Evolutionary conservation across 1,140 invertebrate species (phyloP).

Genomic region (Ceratitis capitata): DNA sequence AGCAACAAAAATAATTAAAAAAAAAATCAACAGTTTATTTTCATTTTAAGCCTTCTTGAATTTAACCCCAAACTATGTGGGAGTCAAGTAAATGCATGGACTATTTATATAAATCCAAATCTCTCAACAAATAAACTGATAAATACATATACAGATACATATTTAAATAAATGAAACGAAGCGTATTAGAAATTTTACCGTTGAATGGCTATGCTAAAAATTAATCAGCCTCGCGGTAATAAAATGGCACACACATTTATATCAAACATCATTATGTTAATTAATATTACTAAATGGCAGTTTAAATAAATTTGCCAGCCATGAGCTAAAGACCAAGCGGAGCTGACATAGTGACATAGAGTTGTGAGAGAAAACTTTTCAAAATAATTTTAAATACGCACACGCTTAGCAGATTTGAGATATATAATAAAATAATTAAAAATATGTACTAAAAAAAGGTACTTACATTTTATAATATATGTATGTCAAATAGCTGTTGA

Average conservation of each 20-base stretch:
- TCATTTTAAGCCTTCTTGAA: too few species aligned
- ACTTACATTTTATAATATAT: background rate
- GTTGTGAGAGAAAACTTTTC: too few species aligned
- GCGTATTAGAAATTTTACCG: background rate
- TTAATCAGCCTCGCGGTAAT: background rate
- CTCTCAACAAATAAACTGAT: too few species aligned
- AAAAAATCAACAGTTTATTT: too few species aligned
- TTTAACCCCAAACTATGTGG: too few species aligned
- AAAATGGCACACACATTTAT: background rate
- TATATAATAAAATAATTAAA: background rate
- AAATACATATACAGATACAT: background rate
- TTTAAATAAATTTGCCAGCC: background rate
- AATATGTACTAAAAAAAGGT: background rate
- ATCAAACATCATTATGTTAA: background rate
- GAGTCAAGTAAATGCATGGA: too few species aligned
- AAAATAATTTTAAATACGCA: too few species aligned
- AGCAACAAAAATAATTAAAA: too few species aligned
- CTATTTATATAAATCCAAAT: too few species aligned
- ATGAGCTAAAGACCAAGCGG: background rate
- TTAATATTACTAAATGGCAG: background rate
- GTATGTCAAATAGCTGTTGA: background rate
- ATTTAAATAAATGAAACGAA: background rate
- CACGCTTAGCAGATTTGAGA: background rate
- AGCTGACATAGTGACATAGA: background rate
- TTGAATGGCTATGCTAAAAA: background rate